Base-by-base conservation (phyloP, 2,888 invertebrate genomes). In the Parochlus steinenii region DNA sequence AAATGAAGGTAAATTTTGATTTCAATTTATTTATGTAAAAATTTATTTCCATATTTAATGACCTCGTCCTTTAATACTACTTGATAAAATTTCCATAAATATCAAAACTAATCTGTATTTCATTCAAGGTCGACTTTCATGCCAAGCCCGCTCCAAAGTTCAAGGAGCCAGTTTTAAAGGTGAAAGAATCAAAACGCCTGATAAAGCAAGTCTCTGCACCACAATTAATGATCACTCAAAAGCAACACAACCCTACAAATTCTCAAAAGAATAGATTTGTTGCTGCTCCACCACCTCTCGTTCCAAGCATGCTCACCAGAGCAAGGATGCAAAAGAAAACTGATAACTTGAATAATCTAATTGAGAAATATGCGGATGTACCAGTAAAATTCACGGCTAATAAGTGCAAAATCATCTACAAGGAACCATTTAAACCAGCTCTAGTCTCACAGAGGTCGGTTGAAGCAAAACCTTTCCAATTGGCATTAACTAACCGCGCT, bases 91-190 rank as follows among this genome's bases (percentile, higher is more conserved):
- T n/a, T n/a, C n/a, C n/a, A n/a, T n/a, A n/a, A n/a, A n/a, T n/a
- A n/a, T n/a, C n/a, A n/a, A n/a, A n/a, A n/a, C n/a, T n/a, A n/a
- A n/a, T n/a, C n/a, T n/a, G n/a, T n/a, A n/a, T n/a, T n/a, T n/a
- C n/a, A n/a, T n/a, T n/a, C n/a, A n/a, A n/a, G n/a, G n/a, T n/a
- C n/a, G n/a, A n/a, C n/a, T 36, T 36, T 22, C 30, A 30, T 5
- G 36, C 36, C 8, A 36, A 36, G 15, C 30, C 36, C 10, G 36
- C 19, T 7, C 36, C 36, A 11, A 36, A 36, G 3, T 36, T 24
- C 12, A 33, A 27, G 14, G 22, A 29, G 23, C 22, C 23, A 20
- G 15, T 28, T 8, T 3, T 6, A 6, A 12, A 15, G 14, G n/a
- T 14, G 7, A 14, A 30, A 30, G 18, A 17, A 18, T 12, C 6